These are phyloP conservation scores for Tupiocoris notatus DNA, from an alignment of 2,888 invertebrate species.

Conservation along the genomic window DNA sequence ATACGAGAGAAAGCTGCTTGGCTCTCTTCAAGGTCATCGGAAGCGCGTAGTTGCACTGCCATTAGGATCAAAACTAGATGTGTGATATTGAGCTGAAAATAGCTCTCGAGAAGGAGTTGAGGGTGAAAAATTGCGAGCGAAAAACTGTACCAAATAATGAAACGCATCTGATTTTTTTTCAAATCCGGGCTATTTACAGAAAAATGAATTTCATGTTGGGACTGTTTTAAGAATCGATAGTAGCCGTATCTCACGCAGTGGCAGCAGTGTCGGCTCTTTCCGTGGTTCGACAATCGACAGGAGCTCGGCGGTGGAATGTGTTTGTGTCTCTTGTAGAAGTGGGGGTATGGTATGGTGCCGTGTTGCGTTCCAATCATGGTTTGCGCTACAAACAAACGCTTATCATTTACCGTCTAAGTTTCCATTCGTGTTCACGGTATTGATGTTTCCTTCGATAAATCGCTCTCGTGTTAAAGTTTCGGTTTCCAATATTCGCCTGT, in stretches of 20 bases:
- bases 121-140: no score
- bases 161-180: no score
- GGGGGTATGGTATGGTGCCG: constrained; percentile 40
- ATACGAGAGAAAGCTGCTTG: no score
- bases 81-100: no score
- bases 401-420: constrained; percentile 21
- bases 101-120: no score
- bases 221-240: not conserved
- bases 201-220: no score
- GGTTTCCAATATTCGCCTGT: not conserved
- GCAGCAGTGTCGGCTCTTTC: not conserved
- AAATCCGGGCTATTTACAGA: no score
- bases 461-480: not conserved
- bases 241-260: not conserved
- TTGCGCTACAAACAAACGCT: constrained; percentile 33
- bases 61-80: no score
- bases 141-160: no score
- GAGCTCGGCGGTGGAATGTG: constrained; percentile 25
- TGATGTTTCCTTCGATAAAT: not conserved
- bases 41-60: no score
- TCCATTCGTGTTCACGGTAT: not conserved
- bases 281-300: not conserved
- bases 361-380: constrained; percentile 38
- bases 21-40: no score
- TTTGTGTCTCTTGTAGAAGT: constrained; percentile 32